These are phyloP conservation scores for Callionymus lyra DNA, from an alignment of 2,113 vertebrate species.

Conservation along the genomic window DNA sequence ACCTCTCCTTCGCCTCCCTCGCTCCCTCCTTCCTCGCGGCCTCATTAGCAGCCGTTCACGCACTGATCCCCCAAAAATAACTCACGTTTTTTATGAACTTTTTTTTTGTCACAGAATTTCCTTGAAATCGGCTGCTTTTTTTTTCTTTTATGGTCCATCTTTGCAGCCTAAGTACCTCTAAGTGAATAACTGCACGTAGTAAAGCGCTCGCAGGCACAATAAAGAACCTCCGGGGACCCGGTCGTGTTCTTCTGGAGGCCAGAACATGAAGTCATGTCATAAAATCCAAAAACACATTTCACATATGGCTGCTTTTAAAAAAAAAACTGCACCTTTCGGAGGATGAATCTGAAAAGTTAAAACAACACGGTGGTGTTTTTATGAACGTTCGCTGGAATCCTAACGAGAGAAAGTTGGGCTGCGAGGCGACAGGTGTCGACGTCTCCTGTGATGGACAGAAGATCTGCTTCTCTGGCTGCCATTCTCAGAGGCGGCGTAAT, in stretches of 20 bases:
- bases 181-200: conserved; percentile 51
- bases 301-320: conserved; percentile 36
- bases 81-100: conserved; percentile 58
- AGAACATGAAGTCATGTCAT: conserved; percentile 56
- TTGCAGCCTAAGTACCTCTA: conserved; percentile 61
- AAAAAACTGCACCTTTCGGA: conserved; percentile 28
- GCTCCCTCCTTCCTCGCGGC: conserved; percentile 36
- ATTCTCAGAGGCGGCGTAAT: conserved; percentile 70
- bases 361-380: conserved; percentile 12
- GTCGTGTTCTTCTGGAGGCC: conserved; percentile 44
- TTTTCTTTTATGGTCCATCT: conserved; percentile 54
- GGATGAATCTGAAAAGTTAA: conserved; percentile 40
- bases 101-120: conserved; percentile 46
- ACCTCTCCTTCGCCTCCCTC: conserved; percentile 32
- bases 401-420: conserved; percentile 24
- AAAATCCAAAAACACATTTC: conserved; percentile 50
- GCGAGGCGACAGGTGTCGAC: conserved; percentile 67
- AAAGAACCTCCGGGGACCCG: conserved; percentile 45
- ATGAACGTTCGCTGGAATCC: conserved; percentile 4
- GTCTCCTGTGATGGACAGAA: conserved; percentile 64
- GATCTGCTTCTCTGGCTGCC: conserved; percentile 57
- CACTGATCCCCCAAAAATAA: conserved; percentile 55
- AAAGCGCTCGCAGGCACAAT: conserved; percentile 51
- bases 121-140: conserved; percentile 48
- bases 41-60: conserved; percentile 46